Evolutionary conservation across 2,888 invertebrate species (phyloP).

Genomic region (Drosophila recens): DNA sequence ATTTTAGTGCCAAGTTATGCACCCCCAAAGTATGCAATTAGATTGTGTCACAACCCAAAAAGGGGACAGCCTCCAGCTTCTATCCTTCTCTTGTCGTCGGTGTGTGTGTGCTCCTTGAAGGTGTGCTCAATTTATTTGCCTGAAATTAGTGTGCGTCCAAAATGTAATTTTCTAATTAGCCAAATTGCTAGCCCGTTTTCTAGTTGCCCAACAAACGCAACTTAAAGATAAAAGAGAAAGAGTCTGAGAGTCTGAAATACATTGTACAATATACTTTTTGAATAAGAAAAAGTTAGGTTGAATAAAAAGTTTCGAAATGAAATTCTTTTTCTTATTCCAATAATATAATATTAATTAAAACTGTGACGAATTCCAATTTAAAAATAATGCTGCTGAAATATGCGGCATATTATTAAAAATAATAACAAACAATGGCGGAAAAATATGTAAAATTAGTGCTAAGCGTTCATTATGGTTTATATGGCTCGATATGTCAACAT

Average conservation of each 20-base stretch:
- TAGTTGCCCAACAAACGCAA: background rate
- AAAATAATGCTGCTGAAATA: constrained; percentile 27
- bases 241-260: background rate
- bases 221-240: background rate
- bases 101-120: constrained; percentile 14
- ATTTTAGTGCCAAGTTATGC: constrained; percentile 83
- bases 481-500: constrained; percentile 79
- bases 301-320: background rate
- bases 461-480: constrained; percentile 76
- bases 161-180: constrained; percentile 79
- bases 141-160: constrained; percentile 67
- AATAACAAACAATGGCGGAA: constrained; percentile 18
- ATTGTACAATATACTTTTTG: background rate
- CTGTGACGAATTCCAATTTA: constrained; percentile 18
- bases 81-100: background rate
- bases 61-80: constrained; percentile 25
- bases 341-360: constrained; percentile 8
- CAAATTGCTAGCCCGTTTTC: constrained; percentile 40
- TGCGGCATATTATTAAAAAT: constrained; percentile 45
- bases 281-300: background rate
- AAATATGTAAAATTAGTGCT: constrained; percentile 68
- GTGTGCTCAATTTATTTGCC: constrained; percentile 69
- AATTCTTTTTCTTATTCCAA: background rate
- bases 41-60: constrained; percentile 67
- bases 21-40: constrained; percentile 78